phyloP scores from a whole-genome alignment of 2,113 vertebrate genomes.

The Poeciliopsis prolifica region DNA sequence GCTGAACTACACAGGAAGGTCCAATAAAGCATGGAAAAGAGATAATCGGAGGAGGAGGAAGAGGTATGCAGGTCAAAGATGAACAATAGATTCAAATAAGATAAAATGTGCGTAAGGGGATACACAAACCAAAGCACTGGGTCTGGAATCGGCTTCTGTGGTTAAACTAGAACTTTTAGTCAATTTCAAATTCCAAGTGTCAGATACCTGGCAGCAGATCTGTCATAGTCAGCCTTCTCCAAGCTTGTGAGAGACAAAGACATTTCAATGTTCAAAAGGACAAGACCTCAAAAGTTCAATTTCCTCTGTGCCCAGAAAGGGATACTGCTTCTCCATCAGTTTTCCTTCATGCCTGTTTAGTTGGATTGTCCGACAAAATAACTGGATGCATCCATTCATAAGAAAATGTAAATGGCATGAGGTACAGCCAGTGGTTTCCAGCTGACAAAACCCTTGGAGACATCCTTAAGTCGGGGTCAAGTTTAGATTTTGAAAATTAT shows the following conservation, averaged over 20 bases:
- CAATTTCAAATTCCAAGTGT: slow-evolving; percentile 41
- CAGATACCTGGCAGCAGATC: slow-evolving; percentile 14
- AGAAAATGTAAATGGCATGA: slow-evolving; percentile 65
- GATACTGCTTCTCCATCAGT: slow-evolving; percentile 65
- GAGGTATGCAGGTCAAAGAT: slow-evolving; percentile 8
- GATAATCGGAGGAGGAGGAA: slow-evolving; percentile 19
- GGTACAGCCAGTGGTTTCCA: slow-evolving; percentile 53
- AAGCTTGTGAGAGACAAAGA: no score
- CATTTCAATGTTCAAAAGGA: no score
- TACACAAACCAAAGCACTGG: slow-evolving; percentile 5
- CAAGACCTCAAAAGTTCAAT: slow-evolving; percentile 63
- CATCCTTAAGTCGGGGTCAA: slow-evolving; percentile 72
- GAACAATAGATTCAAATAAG: slow-evolving; percentile 33
- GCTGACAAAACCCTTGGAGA: slow-evolving; percentile 72
- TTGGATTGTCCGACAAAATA: slow-evolving; percentile 67
- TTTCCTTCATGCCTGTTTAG: slow-evolving; percentile 51
- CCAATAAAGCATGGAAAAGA: slow-evolving; percentile 4
- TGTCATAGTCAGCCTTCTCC: slow-evolving; percentile 55
- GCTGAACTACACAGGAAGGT: slow-evolving; percentile 25
- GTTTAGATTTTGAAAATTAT: slow-evolving; percentile 61
- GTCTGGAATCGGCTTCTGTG: slow-evolving; percentile 6
- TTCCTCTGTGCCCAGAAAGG: slow-evolving; percentile 69
- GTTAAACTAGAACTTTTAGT: slow-evolving; percentile 9
- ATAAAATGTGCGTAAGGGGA: slow-evolving; percentile 13
- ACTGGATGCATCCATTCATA: slow-evolving; percentile 69